Evolutionary conservation across 2,113 vertebrate genomes (phyloP).

Genomic region (Ariopsis seemanni): DNA sequence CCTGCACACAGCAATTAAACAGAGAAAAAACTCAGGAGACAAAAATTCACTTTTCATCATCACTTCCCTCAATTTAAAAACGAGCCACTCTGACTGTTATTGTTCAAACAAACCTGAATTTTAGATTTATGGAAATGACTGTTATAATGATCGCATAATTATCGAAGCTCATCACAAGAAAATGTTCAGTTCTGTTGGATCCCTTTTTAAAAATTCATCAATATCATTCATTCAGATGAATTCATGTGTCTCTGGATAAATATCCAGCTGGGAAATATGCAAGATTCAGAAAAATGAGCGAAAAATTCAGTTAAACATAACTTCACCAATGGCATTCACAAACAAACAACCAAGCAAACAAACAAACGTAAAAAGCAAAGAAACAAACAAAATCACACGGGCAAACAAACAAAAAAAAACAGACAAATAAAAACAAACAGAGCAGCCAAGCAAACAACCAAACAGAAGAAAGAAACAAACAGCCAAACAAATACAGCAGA

Average conservation of each 20-base stretch:
- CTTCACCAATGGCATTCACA: neutral
- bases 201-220: neutral
- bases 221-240: too few species aligned
- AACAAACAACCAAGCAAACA: neutral
- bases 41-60: neutral
- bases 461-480: neutral
- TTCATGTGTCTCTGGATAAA: neutral
- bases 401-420: neutral
- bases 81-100: neutral
- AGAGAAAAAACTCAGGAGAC: neutral
- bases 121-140: neutral
- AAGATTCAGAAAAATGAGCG: neutral
- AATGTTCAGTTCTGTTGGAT: neutral
- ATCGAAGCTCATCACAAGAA: neutral
- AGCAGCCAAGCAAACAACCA: neutral
- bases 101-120: neutral
- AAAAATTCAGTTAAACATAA: neutral
- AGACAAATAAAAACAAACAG: neutral
- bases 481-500: too few species aligned
- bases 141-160: neutral
- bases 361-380: neutral
- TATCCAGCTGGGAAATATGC: neutral
- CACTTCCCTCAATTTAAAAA: neutral
- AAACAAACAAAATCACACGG: neutral
- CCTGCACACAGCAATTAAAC: slow-evolving; percentile 69